Evolutionary conservation across 2,888 invertebrate species (phyloP), one percentile per base, ranked within the genome.

Genomic region (Zaprionus lineosus): DNA sequence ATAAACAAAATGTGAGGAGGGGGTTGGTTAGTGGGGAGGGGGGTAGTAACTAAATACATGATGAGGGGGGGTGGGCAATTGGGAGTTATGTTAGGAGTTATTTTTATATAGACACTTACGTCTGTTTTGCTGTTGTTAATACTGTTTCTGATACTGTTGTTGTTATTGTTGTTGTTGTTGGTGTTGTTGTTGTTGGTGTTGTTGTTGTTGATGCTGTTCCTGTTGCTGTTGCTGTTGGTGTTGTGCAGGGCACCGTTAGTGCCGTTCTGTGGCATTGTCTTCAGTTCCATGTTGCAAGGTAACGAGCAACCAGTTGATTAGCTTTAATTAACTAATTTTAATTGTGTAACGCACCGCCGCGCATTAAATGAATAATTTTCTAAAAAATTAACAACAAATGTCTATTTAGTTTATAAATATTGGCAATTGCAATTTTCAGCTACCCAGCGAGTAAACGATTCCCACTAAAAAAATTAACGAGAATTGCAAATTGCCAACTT

Each of bases 281-380:
- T 68, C 44, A 69, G 33, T 34, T 69, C 68, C 68, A 69, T 70
- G 69, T 34, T 69, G 66, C 71, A 63, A 68, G 69, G 69, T 26
- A 19, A 31, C 6, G 8, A 19, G 14, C 33, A 36, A 16, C n/a
- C n/a, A n/a, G n/a, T n/a, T n/a, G n/a, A n/a, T n/a, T n/a, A n/a
- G n/a, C n/a, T 33, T 31, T 21, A 37, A 46, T 21, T 5, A 29
- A 14, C 16, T 11, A n/a, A n/a, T 19, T 50, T 43, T 40, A 9
- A 18, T 28, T 46, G 15, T 52, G 52, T 39, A 15, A 59, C 41
- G 67, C 70, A 53, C 53, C 36, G 39, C 14, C 48, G 70, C 59
- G 44, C 70, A 65, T 36, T 43, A 11, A 51, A 69, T 2, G 6
- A 28, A 24, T 11, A 48, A 43, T n/a, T n/a, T n/a, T n/a, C n/a